A percentile compares a stretch with the other conserved stretches of the same genome.
Evolutionary conservation across 2,888 invertebrate species (phyloP).

Genomic region (Callimorpha dominula): DNA sequence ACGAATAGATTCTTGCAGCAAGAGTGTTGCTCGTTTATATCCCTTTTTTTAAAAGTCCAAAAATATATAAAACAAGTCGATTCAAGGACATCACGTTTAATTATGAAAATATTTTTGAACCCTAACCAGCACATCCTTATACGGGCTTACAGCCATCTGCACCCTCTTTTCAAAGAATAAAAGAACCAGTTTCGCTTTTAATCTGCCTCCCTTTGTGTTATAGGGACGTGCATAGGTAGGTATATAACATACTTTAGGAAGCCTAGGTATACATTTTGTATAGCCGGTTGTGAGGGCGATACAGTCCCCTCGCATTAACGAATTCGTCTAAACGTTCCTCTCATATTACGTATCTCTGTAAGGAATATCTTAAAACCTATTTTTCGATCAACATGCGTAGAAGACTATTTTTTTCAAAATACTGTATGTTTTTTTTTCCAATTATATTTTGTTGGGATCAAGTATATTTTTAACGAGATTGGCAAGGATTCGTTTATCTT

Average conservation of each 20-base stretch:
- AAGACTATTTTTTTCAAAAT: no score
- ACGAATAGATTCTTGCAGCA: not conserved
- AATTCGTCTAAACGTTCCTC: not conserved
- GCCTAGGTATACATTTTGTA: not conserved
- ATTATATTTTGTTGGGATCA: no score
- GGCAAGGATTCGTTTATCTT: no score
- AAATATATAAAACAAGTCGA: not conserved
- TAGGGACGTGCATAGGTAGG: no score
- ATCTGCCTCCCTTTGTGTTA: not conserved
- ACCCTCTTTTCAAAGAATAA: not conserved
- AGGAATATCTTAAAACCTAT: no score
- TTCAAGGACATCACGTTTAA: not conserved
- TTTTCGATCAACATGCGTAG: no score
- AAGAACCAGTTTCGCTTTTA: not conserved
- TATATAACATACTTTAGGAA: not conserved
- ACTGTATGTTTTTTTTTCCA: no score
- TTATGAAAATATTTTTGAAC: not conserved
- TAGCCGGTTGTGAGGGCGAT: not conserved
- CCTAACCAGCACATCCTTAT: not conserved
- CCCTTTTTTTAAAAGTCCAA: not conserved
- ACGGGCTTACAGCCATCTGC: slow-evolving; percentile 1
- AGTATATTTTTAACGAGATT: no score
- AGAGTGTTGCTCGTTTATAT: not conserved
- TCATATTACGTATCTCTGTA: not conserved
- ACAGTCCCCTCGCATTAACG: not conserved